These are phyloP conservation scores for Adelognathus sp. DNA, from an alignment of 2,888 invertebrate genomes.

Conservation along the genomic window DNA sequence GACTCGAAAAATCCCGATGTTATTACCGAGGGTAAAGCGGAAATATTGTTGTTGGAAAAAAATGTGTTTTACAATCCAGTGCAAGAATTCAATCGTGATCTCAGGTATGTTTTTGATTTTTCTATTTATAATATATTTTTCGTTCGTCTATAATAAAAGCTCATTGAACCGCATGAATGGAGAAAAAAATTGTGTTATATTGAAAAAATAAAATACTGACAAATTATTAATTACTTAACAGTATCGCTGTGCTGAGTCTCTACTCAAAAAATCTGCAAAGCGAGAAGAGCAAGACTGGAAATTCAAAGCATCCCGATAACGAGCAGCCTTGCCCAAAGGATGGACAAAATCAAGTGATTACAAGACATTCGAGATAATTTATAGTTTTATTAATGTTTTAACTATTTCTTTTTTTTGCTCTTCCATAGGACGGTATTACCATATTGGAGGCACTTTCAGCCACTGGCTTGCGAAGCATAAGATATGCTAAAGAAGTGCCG, in stretches of 20 bases:
- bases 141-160: neutral
- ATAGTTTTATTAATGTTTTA: neutral
- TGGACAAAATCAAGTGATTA: neutral
- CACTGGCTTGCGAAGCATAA: conserved; percentile 96
- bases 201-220: conserved; percentile 18
- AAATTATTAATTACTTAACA: conserved; percentile 23
- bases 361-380: neutral
- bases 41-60: conserved; percentile 86
- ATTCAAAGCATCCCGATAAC: neutral
- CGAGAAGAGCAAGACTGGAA: conserved; percentile 2
- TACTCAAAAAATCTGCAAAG: conserved; percentile 46
- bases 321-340: neutral
- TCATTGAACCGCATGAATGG: neutral
- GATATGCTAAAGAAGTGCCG: conserved; percentile 97
- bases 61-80: conserved; percentile 99
- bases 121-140: conserved; percentile 55
- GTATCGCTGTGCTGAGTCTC: conserved; percentile 58
- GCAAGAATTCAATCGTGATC: conserved; percentile 98
- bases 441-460: conserved; percentile 98
- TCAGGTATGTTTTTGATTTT: conserved; percentile 82
- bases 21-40: conserved; percentile 90
- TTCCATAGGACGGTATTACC: conserved; percentile 84
- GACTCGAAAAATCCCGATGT: conserved; percentile 66
- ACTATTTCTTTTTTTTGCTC: conserved; percentile 48
- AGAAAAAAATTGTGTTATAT: neutral